phyloP scores from a whole-genome alignment of 2,113 vertebrate species.

The Actinemys pallida region DNA sequence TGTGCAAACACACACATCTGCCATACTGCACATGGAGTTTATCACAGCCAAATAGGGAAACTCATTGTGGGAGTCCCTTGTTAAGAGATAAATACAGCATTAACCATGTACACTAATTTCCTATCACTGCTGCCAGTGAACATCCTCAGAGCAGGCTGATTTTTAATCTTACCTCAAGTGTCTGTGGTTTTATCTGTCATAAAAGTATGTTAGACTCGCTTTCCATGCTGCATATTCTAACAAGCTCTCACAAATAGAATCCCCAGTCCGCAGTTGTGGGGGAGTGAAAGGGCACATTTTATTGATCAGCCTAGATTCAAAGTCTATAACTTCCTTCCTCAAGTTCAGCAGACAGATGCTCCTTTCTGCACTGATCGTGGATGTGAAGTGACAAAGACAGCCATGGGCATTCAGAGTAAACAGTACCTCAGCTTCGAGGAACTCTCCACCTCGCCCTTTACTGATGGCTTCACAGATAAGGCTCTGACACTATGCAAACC shows the following conservation, averaged over 20 bases:
- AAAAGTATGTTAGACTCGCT: neutral
- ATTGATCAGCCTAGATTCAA: rapidly evolving
- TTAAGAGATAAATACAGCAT: neutral
- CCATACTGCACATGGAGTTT: rapidly evolving
- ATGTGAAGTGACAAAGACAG: neutral
- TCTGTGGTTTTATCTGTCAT: rapidly evolving
- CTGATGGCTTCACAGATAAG: neutral
- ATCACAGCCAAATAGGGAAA: neutral
- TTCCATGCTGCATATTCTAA: neutral
- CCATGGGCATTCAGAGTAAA: neutral
- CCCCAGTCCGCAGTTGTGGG: neutral
- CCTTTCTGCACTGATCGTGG: neutral
- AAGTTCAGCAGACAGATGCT: neutral
- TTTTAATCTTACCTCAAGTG: neutral
- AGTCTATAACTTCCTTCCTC: neutral
- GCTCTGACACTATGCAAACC: neutral
- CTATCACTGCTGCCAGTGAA: rapidly evolving
- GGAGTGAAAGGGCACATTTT: neutral
- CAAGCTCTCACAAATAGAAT: neutral
- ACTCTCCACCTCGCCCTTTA: neutral
- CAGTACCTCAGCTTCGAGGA: neutral
- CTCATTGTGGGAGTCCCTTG: neutral
- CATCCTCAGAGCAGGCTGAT: rapidly evolving
- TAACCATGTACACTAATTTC: neutral
- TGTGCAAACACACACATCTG: neutral